Percentiles rank a stretch among this genome's conserved stretches.
Evolutionary conservation across 2,888 invertebrate species (phyloP).

Genomic region (Cremastinae sp.): DNA sequence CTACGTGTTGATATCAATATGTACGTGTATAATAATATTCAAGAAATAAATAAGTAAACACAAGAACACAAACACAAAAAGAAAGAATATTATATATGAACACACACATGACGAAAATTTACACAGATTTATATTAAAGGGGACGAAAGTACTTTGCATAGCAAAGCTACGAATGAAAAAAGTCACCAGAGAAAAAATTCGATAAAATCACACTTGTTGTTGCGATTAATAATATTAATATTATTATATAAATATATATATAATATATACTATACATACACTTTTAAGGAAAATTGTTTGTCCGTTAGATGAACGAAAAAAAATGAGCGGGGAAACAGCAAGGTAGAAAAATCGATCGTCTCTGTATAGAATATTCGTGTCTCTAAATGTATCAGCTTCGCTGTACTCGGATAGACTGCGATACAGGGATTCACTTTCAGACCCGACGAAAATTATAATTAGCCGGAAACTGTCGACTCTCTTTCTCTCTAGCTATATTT

Average conservation of each 20-base stretch:
- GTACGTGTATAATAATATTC: slow-evolving; percentile 69
- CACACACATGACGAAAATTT: slow-evolving; percentile 45
- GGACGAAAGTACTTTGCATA: slow-evolving; percentile 66
- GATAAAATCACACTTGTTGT: slow-evolving; percentile 75
- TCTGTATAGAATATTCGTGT: slow-evolving; percentile 73
- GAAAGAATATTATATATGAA: slow-evolving; percentile 22
- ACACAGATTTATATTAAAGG: slow-evolving; percentile 72
- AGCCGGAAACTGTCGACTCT: too few species aligned
- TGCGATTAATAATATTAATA: slow-evolving; percentile 74
- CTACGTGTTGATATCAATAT: slow-evolving; percentile 76
- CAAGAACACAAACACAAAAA: slow-evolving; percentile 43
- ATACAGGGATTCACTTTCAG: too few species aligned
- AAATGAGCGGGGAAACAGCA: slow-evolving; percentile 56
- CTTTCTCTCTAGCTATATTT: too few species aligned
- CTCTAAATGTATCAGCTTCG: slow-evolving; percentile 73
- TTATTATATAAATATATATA: slow-evolving; percentile 70
- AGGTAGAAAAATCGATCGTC: slow-evolving; percentile 69
- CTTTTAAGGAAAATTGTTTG: slow-evolving; percentile 76
- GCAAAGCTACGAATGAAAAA: slow-evolving; percentile 41
- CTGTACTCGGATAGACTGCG: too few species aligned
- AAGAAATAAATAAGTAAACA: slow-evolving; percentile 34
- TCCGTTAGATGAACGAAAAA: slow-evolving; percentile 74
- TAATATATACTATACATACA: slow-evolving; percentile 72
- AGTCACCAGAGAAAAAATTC: slow-evolving; percentile 38
- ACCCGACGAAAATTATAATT: too few species aligned